Conservation (phyloP, 92 coral and sea anemone genomes). For the Epizoanthus scotinus region DNA sequence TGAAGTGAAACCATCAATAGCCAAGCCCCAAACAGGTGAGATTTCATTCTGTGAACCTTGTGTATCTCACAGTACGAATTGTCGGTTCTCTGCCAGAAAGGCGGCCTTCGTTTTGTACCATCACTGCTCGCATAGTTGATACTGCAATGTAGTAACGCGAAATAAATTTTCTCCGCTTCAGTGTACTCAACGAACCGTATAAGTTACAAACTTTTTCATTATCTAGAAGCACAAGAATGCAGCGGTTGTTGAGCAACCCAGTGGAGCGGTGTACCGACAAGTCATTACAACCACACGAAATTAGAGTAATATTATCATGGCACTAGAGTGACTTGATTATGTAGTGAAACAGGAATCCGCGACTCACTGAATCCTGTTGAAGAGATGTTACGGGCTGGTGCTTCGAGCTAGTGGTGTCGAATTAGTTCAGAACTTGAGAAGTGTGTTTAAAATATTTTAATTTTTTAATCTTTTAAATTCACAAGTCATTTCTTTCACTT, state of each 20-base stretch:
- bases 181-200: neutral
- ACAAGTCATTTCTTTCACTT: neutral
- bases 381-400: neutral
- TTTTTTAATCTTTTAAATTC: neutral
- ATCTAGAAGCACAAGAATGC: slow-evolving; percentile 28
- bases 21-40: no score
- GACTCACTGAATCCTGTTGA: neutral
- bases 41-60: neutral
- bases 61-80: neutral
- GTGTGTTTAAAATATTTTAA: neutral
- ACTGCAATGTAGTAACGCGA: neutral
- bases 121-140: neutral
- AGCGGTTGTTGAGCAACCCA: slow-evolving; percentile 34
- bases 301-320: neutral
- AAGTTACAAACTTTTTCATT: neutral
- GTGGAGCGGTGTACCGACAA: slow-evolving; percentile 24
- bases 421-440: neutral
- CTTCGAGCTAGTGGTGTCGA: neutral
- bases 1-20: no score
- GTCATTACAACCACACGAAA: neutral
- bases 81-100: neutral
- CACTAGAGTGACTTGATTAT: neutral
- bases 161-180: neutral
- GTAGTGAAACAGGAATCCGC: slow-evolving; percentile 4
- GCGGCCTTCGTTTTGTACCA: no score